These are phyloP conservation scores for Epinephelus lanceolatus DNA, from an alignment of 2,113 vertebrate genomes.

Conservation along the genomic window DNA sequence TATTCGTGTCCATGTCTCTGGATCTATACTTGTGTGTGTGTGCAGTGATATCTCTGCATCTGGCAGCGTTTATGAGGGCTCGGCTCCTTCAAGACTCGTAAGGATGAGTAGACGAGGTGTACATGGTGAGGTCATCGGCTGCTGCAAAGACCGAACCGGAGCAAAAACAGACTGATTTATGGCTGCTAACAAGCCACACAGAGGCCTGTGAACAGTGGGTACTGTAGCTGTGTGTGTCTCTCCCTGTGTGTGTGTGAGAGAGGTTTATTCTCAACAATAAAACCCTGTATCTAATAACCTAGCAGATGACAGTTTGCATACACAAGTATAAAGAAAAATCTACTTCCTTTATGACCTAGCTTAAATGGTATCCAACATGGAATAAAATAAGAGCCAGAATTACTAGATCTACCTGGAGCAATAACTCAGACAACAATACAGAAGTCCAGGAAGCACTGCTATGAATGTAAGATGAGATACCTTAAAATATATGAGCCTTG, in stretches of 20 bases:
- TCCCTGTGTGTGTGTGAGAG: conserved; percentile 24
- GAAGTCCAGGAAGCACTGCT: conserved; percentile 1
- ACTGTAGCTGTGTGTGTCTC: conserved; percentile 19
- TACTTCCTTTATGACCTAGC: not conserved
- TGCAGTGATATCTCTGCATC: conserved; percentile 69
- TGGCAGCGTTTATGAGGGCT: conserved; percentile 77
- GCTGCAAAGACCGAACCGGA: conserved; percentile 47
- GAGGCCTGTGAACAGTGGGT: conserved; percentile 44
- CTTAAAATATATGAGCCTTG: conserved; percentile 35
- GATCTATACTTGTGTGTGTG: conserved; percentile 11
- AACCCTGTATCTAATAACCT: conserved; percentile 39
- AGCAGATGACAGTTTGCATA: not conserved
- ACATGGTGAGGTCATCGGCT: conserved; percentile 71
- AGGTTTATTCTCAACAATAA: conserved; percentile 45
- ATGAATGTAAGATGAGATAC: conserved; percentile 21
- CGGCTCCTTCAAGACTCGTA: conserved; percentile 69
- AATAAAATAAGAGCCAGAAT: not conserved
- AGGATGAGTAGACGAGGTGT: conserved; percentile 69
- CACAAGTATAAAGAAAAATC: not conserved
- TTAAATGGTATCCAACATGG: not conserved
- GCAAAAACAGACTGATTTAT: conserved; percentile 73
- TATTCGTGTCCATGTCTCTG: conserved; percentile 22
- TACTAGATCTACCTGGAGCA: not conserved
- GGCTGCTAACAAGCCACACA: conserved; percentile 63
- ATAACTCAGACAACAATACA: conserved; percentile 22